These are phyloP conservation scores for Motacilla alba DNA, from an alignment of 2,113 vertebrate species.

Conservation along the genomic window DNA sequence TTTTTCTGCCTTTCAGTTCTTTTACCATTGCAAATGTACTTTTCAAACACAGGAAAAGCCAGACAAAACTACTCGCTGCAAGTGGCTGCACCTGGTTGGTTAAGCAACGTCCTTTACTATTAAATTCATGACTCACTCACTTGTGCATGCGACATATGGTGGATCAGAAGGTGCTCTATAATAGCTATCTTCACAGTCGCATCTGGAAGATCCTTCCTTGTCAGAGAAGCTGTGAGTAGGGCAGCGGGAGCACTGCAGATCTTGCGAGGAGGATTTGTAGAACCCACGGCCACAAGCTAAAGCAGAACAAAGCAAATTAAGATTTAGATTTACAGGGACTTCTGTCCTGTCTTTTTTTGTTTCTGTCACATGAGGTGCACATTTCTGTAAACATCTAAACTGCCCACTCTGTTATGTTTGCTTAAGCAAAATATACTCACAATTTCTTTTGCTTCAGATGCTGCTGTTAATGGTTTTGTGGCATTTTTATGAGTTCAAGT, in stretches of 20 bases:
- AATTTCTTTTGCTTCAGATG: not conserved
- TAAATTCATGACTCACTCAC: constrained; percentile 79
- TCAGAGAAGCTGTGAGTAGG: constrained; percentile 95
- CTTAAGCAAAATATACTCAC: not conserved
- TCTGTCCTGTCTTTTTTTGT: not conserved
- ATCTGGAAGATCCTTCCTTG: constrained; percentile 92
- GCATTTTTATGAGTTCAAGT: not conserved
- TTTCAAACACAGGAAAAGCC: not conserved
- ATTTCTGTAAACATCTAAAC: not conserved
- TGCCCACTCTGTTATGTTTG: not conserved
- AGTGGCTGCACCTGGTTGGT: constrained; percentile 31
- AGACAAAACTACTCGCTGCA: not conserved
- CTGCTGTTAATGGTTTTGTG: not conserved
- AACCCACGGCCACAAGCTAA: constrained; percentile 94
- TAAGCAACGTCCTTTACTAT: constrained; percentile 43
- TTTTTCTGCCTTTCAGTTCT: not conserved
- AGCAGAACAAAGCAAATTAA: constrained; percentile 30
- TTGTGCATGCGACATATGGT: constrained; percentile 91
- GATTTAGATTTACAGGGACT: not conserved
- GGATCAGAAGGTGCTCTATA: constrained; percentile 91
- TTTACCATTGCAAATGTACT: constrained; percentile 16
- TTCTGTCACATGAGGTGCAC: not conserved
- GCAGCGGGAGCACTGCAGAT: constrained; percentile 95
- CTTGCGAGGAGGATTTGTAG: constrained; percentile 99
- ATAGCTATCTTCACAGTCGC: constrained; percentile 96